Evolutionary conservation across 2,888 invertebrate species (phyloP).

Genomic region (Diplazon laetatorius): DNA sequence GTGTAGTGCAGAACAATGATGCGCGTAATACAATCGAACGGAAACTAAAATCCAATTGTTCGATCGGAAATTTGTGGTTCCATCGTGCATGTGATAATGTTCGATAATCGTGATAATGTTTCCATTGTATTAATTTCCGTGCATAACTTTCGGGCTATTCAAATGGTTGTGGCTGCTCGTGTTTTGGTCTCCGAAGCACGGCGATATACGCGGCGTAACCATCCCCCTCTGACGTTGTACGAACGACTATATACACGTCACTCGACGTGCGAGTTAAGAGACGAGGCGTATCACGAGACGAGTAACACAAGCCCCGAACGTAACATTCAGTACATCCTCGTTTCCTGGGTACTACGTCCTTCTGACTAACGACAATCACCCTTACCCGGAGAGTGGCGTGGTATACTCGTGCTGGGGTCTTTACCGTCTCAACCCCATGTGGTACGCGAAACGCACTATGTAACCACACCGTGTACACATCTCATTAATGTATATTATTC

Average conservation of each 20-base stretch:
- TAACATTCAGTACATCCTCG: conserved; percentile 46
- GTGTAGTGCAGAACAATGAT: too few relatives aligned
- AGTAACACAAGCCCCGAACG: conserved; percentile 30
- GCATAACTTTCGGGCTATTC: not conserved
- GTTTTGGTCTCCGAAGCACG: conserved; percentile 5
- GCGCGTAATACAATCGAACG: too few relatives aligned
- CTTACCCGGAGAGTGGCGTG: conserved; percentile 15
- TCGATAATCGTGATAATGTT: not conserved
- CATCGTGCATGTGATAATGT: not conserved
- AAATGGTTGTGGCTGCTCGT: not conserved
- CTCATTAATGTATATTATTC: conserved; percentile 11
- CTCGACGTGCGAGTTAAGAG: conserved; percentile 33
- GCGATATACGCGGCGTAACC: not conserved
- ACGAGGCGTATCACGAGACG: conserved; percentile 31
- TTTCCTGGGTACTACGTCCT: conserved; percentile 40
- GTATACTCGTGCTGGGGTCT: conserved; percentile 2
- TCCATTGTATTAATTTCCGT: not conserved
- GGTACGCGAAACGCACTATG: conserved; percentile 35
- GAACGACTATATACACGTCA: conserved; percentile 16
- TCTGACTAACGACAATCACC: conserved; percentile 52
- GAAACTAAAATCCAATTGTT: too few relatives aligned
- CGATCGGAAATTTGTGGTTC: conserved; percentile 63
- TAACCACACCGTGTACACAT: not conserved
- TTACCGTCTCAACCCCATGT: conserved; percentile 3
- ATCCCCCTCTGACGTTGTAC: not conserved